Evolutionary conservation across 2,797 vertebrate species (phyloP), one percentile per base, ranked within the genome.

Genomic region (Xiphophorus birchmanni): DNA sequence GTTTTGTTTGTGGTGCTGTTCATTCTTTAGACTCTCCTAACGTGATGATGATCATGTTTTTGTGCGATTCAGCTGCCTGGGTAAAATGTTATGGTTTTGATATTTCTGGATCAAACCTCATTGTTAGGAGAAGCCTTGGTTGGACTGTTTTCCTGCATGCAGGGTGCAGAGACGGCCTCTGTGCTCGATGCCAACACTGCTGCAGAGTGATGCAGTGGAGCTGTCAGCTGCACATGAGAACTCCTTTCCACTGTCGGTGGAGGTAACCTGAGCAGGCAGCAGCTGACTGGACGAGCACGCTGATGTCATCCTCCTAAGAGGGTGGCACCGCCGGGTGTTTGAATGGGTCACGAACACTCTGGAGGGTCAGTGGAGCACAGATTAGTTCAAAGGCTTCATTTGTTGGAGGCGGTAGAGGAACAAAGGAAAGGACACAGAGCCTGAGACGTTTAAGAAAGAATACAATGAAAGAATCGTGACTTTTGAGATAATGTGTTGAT

Each of bases 131-230:
- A 80, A 79, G 90, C 80, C 76, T 90, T 86, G 85, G 89, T 87
- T 88, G 90, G 86, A 79, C 85, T 93, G 86, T 93, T 94, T 91
- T 82, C 74, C 77, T 89, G 88, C 80, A 87, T 91, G 82, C 72
- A 2, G 86, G 89, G 69, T 86, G 91, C 90, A 92, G 90, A 86
- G 63, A 32, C 80, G 21, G 85, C 80, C 74, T 78, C 84, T 58
- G 77, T 90, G 91, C 89, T 84, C 82, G 79, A 84, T 82, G 74
- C n/a, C 32, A 85, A 89, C 60, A 81, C 89, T 94, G 94, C 91
- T 94, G 93, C 95, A 95, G 91, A 88, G 90, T 94, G 93, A 95
- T 96, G 95, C 95, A 95, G 92, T 91, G 90, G 80, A 90, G 87
- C 87, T 87, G 86, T 86, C 84, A 82, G 88, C 83, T 82, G 88